Evolutionary conservation across 2,888 invertebrate genomes (phyloP).

Genomic region (Lottia gigantea): DNA sequence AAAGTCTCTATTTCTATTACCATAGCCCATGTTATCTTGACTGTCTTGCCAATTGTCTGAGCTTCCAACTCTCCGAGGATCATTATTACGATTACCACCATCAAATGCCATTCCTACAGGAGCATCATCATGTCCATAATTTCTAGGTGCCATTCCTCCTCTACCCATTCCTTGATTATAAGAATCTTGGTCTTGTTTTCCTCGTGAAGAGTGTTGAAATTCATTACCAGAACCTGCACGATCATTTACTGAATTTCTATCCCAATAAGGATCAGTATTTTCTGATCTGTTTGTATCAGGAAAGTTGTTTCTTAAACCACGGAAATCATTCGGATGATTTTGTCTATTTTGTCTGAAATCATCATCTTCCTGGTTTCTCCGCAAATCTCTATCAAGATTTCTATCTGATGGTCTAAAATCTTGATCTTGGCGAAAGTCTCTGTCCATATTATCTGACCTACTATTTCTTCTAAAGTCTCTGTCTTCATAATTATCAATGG

Average conservation of each 20-base stretch:
- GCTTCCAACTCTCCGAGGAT: not conserved
- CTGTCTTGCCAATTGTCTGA: conserved; percentile 13
- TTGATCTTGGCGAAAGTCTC: not conserved
- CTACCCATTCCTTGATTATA: not conserved
- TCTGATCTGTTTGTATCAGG: not conserved
- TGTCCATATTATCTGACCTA: not conserved
- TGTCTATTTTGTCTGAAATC: not conserved
- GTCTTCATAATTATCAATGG: too few species aligned
- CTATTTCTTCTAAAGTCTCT: not conserved
- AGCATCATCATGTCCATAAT: conserved; percentile 21
- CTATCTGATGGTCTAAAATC: not conserved
- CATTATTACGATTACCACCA: conserved; percentile 13
- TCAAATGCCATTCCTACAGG: conserved; percentile 17
- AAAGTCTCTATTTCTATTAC: not conserved
- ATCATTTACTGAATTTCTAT: too few species aligned
- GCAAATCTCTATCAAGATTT: not conserved
- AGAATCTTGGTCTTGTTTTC: not conserved
- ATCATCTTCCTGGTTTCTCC: not conserved
- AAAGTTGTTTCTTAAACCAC: conserved; percentile 2
- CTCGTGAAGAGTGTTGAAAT: not conserved
- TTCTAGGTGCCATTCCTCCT: conserved; percentile 14
- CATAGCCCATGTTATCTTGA: not conserved
- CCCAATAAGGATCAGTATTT: too few species aligned
- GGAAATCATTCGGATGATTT: conserved; percentile 7
- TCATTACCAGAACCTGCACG: not conserved